These are phyloP conservation scores for Pseudorhiza aurosa DNA, from an alignment of 30 jellyfish, hydroid and myxozoan genomes.

Conservation along the genomic window DNA sequence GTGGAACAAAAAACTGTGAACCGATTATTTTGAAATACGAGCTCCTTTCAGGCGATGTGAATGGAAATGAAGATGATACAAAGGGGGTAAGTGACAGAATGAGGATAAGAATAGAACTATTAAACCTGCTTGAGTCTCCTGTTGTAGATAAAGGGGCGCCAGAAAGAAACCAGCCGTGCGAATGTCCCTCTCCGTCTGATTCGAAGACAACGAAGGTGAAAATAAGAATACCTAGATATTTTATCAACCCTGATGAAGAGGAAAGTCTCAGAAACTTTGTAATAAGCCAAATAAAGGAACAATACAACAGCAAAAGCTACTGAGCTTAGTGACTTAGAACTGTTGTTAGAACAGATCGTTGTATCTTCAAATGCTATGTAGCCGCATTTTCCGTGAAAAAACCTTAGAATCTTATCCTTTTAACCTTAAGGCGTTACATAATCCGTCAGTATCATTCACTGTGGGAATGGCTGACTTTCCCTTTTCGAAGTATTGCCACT, in stretches of 20 bases:
- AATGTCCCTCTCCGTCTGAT: not conserved
- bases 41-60: not conserved
- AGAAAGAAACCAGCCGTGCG: not conserved
- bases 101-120: conserved; percentile 36
- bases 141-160: not conserved
- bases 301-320: not conserved
- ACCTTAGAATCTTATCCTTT: not conserved
- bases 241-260: conserved; percentile 7
- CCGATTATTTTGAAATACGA: conserved; percentile 4
- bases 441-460: no score
- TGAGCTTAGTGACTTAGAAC: no score
- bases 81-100: not conserved
- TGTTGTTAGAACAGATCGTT: no score
- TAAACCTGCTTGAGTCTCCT: not conserved
- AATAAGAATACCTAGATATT: conserved; percentile 23
- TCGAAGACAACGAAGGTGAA: conserved; percentile 37
- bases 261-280: conserved; percentile 19
- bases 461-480: no score
- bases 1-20: not conserved
- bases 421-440: no score
- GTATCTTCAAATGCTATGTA: no score
- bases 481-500: no score
- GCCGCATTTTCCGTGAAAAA: no score
- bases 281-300: conserved; percentile 4
- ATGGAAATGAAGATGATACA: not conserved